Percentiles rank a stretch among this genome's conserved stretches.
These are phyloP conservation scores for Regulus satrapa DNA, from an alignment of 2,113 vertebrate genomes.

Conservation along the genomic window DNA sequence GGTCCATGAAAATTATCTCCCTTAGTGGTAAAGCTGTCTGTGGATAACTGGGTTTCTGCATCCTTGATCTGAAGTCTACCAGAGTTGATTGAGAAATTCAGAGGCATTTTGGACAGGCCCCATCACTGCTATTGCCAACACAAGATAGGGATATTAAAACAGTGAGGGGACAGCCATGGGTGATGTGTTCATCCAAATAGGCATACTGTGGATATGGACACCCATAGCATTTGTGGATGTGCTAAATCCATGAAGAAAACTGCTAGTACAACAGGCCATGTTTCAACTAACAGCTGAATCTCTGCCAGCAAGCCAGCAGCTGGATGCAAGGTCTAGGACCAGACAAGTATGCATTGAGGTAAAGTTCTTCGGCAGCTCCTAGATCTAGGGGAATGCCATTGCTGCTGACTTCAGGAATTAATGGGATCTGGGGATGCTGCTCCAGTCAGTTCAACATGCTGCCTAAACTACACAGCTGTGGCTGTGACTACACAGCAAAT, in stretches of 20 bases:
- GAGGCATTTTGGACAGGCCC: background rate
- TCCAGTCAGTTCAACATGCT: background rate
- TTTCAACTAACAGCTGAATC: background rate
- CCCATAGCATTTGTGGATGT: background rate
- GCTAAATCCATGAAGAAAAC: background rate
- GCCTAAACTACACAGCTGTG: background rate
- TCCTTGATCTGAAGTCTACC: background rate
- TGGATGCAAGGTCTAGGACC: background rate
- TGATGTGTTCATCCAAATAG: background rate
- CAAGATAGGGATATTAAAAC: rapidly evolving
- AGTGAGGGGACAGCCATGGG: background rate
- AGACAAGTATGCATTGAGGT: background rate
- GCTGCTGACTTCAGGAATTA: background rate
- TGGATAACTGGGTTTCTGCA: background rate
- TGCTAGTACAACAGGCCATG: background rate
- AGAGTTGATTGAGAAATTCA: background rate
- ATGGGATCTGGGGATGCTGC: background rate
- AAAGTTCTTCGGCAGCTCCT: background rate
- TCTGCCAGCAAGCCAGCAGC: background rate
- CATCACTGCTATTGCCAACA: background rate
- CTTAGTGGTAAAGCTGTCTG: background rate
- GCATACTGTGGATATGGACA: no score
- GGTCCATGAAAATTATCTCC: background rate
- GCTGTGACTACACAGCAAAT: no score
- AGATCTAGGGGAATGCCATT: background rate